Percentiles rank a stretch among this genome's conserved stretches.
Evolutionary conservation across 2,888 invertebrate genomes (phyloP).

Genomic region (Drosophila barbarae): DNA sequence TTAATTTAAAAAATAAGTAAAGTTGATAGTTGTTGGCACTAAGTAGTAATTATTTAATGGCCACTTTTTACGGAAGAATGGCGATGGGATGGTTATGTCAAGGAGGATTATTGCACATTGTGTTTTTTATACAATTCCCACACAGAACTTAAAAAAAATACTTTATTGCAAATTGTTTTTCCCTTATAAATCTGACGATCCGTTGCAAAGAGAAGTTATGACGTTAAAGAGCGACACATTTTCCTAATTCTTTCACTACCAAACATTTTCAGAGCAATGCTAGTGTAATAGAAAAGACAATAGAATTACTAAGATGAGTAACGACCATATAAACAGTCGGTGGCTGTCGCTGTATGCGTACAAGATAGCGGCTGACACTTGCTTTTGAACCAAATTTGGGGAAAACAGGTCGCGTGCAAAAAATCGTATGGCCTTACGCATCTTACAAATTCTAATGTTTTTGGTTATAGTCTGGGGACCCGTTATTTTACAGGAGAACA

Average conservation of each 20-base stretch:
- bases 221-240: background rate
- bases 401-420: no score
- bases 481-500: background rate
- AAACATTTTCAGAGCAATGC: no score
- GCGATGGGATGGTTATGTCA: conserved; percentile 2
- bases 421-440: no score
- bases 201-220: background rate
- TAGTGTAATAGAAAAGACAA: background rate
- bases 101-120: conserved; percentile 8
- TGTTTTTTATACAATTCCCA: background rate
- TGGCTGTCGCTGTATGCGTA: no score
- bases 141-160: background rate
- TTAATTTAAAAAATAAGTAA: background rate
- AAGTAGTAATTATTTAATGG: conserved; percentile 5
- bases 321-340: no score
- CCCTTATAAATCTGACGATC: background rate
- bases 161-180: background rate
- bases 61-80: conserved; percentile 9
- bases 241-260: no score
- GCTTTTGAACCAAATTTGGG: no score
- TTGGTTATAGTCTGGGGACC: background rate
- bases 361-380: no score
- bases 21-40: conserved; percentile 1
- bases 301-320: no score
- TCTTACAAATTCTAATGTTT: no score